Evolutionary conservation across 1,140 invertebrate species (phyloP).

Genomic region (Portunus trituberculatus): DNA sequence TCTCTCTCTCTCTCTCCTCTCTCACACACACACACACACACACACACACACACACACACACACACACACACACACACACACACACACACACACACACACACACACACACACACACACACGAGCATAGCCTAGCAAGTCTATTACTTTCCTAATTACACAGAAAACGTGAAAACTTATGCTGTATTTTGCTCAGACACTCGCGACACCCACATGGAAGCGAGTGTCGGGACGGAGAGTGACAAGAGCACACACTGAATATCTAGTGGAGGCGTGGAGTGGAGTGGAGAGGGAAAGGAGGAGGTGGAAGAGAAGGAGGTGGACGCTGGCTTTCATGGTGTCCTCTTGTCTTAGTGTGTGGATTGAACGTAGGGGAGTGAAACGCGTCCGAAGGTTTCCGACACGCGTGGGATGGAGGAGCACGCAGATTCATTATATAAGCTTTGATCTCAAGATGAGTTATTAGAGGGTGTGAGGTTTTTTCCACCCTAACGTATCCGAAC

Average conservation of each 20-base stretch:
- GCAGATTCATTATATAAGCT: slow-evolving; percentile 73
- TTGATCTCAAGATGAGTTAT: slow-evolving; percentile 74
- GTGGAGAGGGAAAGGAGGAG: background rate
- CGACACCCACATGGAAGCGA: background rate
- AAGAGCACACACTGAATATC: background rate
- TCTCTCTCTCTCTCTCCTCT: background rate
- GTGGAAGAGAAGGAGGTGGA: background rate
- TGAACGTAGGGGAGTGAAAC: slow-evolving; percentile 42
- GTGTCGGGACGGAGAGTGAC: background rate
- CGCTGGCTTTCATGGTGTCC: background rate
- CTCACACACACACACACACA: background rate
- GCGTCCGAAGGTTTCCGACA: slow-evolving; percentile 1
- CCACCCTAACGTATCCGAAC: background rate
- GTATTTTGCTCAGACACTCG: background rate
- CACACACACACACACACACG: background rate
- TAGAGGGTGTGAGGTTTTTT: slow-evolving; percentile 71
- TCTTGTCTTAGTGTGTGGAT: background rate
- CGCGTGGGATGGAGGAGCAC: slow-evolving; percentile 31
- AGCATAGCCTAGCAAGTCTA: background rate
- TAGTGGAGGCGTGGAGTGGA: background rate
- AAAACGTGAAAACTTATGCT: slow-evolving; percentile 17
- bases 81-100: background rate
- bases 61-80: background rate
- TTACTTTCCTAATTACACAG: slow-evolving; percentile 9
- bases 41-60: background rate